phyloP scores from a whole-genome alignment of 2,888 invertebrate genomes.

The Fragum sueziense region DNA sequence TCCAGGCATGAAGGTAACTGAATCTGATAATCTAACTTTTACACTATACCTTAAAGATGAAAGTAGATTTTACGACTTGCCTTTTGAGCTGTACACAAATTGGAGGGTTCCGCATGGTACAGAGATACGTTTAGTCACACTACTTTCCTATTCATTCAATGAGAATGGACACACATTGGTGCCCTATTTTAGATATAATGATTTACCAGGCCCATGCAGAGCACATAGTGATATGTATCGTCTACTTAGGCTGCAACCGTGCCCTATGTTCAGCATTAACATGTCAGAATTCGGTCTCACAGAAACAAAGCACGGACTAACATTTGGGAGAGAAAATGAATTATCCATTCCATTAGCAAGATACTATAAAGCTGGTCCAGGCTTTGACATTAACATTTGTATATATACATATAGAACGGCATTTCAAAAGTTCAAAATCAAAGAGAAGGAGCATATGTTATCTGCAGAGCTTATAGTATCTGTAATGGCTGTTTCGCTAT shows the following conservation, averaged over 20 bases:
- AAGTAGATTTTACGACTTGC: background rate
- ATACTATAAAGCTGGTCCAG: background rate
- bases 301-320: background rate
- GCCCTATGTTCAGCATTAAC: conserved; percentile 3
- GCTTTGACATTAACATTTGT: background rate
- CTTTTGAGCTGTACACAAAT: background rate
- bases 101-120: background rate
- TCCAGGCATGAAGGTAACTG: background rate
- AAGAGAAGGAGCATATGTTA: background rate
- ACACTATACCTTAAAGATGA: background rate
- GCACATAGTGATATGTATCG: background rate
- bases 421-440: background rate
- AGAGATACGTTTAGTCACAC: background rate
- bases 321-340: background rate
- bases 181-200: background rate
- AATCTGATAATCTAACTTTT: background rate
- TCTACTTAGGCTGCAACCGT: background rate
- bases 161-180: background rate
- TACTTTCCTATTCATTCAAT: background rate
- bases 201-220: background rate
- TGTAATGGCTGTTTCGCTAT: conserved; percentile 21
- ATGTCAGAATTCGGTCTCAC: background rate
- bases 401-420: background rate
- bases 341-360: background rate
- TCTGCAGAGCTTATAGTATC: conserved; percentile 23